These are phyloP conservation scores for Stegastes partitus DNA, from an alignment of 2,113 vertebrate species.

Conservation along the genomic window DNA sequence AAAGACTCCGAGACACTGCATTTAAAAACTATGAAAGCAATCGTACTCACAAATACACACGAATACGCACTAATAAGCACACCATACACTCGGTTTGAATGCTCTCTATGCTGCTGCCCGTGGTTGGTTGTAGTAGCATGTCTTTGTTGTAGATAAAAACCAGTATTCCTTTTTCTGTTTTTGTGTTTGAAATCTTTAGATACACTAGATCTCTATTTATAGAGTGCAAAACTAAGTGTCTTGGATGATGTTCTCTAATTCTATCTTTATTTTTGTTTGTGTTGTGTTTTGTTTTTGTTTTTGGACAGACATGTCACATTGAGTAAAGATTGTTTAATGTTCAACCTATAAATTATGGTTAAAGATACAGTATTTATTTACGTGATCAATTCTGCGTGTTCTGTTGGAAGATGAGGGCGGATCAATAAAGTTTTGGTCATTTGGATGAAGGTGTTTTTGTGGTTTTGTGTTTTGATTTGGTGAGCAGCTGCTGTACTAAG, in stretches of 20 bases:
- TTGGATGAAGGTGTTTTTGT: constrained; percentile 51
- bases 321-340: constrained; percentile 72
- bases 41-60: constrained; percentile 27
- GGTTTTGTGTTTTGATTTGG: constrained; percentile 10
- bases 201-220: constrained; percentile 63
- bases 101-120: constrained; percentile 72
- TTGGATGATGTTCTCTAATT: constrained; percentile 60
- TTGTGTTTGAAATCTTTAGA: constrained; percentile 73
- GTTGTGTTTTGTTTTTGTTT: constrained; percentile 45
- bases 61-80: constrained; percentile 28
- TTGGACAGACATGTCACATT: constrained; percentile 35
- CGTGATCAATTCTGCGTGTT: constrained; percentile 68
- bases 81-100: constrained; percentile 44
- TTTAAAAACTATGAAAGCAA: constrained; percentile 67
- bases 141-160: constrained; percentile 72
- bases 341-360: constrained; percentile 61
- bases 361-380: constrained; percentile 69
- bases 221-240: constrained; percentile 65
- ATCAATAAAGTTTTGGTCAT: constrained; percentile 76
- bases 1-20: constrained; percentile 60
- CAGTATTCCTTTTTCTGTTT: constrained; percentile 59
- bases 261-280: constrained; percentile 45
- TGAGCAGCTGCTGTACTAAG: background rate
- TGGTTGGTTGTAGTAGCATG: constrained; percentile 79
- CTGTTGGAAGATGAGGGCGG: constrained; percentile 55